phyloP scores from a whole-genome alignment of 2,113 vertebrate species.

The Oryzias curvinotus region DNA sequence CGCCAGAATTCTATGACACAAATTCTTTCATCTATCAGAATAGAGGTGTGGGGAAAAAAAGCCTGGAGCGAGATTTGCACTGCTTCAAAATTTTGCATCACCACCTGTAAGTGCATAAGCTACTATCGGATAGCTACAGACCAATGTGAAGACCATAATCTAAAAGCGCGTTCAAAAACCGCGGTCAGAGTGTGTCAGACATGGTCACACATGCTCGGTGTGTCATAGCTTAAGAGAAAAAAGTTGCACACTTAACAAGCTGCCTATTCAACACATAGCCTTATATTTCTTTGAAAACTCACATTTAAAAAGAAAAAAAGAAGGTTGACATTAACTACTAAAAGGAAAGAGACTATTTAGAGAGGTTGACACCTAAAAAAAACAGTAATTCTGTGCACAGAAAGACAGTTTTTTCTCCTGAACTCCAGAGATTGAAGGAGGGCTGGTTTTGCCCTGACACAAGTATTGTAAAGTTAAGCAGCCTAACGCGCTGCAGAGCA shows the following conservation, averaged over 20 bases:
- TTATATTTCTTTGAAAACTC: conserved; percentile 42
- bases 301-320: conserved; percentile 35
- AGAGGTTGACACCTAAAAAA: conserved; percentile 36
- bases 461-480: conserved; percentile 72
- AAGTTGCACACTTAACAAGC: conserved; percentile 62
- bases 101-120: too few species aligned
- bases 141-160: too few species aligned
- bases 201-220: too few species aligned
- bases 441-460: conserved; percentile 50
- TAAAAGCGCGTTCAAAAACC: too few species aligned
- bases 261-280: conserved; percentile 50
- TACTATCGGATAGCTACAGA: too few species aligned
- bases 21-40: too few species aligned
- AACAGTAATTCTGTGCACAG: conserved; percentile 48
- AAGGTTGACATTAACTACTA: conserved; percentile 32
- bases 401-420: conserved; percentile 40
- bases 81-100: too few species aligned
- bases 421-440: conserved; percentile 29
- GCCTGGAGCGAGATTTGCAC: too few species aligned
- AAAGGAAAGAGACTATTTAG: conserved; percentile 44
- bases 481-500: conserved; percentile 61
- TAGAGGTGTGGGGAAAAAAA: too few species aligned
- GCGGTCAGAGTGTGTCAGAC: too few species aligned
- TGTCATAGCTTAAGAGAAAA: too few species aligned
- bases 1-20: too few species aligned